Evolutionary conservation across 2,797 vertebrate species (phyloP).

Genomic region (Macropodus opercularis): DNA sequence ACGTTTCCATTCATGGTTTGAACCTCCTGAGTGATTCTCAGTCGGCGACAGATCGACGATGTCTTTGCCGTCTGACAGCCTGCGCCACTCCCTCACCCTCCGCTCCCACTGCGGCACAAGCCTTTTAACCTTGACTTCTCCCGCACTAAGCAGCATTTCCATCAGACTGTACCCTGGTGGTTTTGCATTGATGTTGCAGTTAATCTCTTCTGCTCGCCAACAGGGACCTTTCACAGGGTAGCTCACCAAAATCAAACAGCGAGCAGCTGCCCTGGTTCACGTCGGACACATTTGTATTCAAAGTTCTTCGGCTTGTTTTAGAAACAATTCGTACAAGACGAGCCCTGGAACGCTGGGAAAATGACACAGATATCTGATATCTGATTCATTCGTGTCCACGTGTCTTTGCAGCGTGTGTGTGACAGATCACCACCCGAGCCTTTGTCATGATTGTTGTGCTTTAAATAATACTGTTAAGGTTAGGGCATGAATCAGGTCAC

Average conservation of each 20-base stretch:
- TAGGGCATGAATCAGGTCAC: too few relatives aligned
- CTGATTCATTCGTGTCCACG: not conserved
- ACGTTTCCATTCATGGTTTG: slow-evolving; percentile 42
- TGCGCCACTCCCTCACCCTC: slow-evolving; percentile 51
- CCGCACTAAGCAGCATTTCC: slow-evolving; percentile 56
- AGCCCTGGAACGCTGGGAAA: not conserved
- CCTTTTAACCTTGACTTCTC: slow-evolving; percentile 70
- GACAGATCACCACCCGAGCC: too few relatives aligned
- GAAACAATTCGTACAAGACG: slow-evolving; percentile 8
- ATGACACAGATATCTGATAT: not conserved
- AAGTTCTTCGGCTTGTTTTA: slow-evolving; percentile 15
- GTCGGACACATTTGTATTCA: slow-evolving; percentile 11
- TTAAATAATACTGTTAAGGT: too few relatives aligned
- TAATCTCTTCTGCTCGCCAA: slow-evolving; percentile 53
- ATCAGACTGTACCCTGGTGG: slow-evolving; percentile 57
- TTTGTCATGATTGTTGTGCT: too few relatives aligned
- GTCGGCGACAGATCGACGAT: slow-evolving; percentile 48
- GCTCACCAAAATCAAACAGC: slow-evolving; percentile 43
- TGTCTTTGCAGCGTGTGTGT: too few relatives aligned
- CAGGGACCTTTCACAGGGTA: slow-evolving; percentile 29
- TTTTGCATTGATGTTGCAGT: slow-evolving; percentile 64
- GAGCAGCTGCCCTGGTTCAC: slow-evolving; percentile 36
- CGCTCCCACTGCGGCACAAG: slow-evolving; percentile 45
- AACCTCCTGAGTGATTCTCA: slow-evolving; percentile 29
- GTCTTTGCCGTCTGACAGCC: slow-evolving; percentile 56